Conservation (phyloP, 2,888 invertebrate genomes). For the Volucella inflata region DNA sequence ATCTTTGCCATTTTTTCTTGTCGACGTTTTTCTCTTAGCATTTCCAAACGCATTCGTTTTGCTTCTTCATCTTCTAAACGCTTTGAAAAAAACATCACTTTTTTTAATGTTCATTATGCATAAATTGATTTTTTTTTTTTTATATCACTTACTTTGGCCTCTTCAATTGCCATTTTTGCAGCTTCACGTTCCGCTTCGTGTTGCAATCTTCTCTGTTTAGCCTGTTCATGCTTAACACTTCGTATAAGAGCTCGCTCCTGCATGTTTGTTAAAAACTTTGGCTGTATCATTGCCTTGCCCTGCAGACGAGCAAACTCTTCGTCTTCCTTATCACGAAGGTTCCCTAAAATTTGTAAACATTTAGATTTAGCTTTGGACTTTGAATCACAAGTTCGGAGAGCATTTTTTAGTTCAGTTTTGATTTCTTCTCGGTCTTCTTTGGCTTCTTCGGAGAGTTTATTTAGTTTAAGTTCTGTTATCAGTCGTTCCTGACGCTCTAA, state of each 20-base stretch:
- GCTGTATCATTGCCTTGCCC: conserved; percentile 84
- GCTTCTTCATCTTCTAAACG: conserved; percentile 86
- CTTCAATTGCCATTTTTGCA: conserved; percentile 81
- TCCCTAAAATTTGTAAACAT: conserved; percentile 82
- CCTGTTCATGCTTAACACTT: conserved; percentile 83
- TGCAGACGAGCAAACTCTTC: conserved; percentile 80
- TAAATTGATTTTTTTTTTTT: neutral
- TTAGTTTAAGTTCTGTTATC: conserved; percentile 89
- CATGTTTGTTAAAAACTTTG: conserved; percentile 89
- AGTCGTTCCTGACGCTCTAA: conserved; percentile 88
- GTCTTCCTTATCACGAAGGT: conserved; percentile 81
- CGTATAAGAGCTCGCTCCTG: conserved; percentile 89
- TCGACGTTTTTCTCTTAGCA: conserved; percentile 86
- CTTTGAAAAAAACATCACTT: conserved; percentile 71
- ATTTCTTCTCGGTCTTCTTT: conserved; percentile 86
- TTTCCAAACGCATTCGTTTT: conserved; percentile 86
- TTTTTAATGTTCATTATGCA: neutral
- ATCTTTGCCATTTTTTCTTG: conserved; percentile 87
- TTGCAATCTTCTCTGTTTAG: conserved; percentile 82
- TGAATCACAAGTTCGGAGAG: conserved; percentile 85
- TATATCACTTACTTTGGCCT: conserved; percentile 81
- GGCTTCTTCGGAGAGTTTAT: conserved; percentile 88
- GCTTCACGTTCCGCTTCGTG: conserved; percentile 83
- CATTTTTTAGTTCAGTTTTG: conserved; percentile 85
- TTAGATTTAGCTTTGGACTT: conserved; percentile 85